A percentile compares a stretch with the other conserved stretches of the same genome.
Conservation (phyloP, 2,113 vertebrate genomes). For the Hirundichthys speculiger region DNA sequence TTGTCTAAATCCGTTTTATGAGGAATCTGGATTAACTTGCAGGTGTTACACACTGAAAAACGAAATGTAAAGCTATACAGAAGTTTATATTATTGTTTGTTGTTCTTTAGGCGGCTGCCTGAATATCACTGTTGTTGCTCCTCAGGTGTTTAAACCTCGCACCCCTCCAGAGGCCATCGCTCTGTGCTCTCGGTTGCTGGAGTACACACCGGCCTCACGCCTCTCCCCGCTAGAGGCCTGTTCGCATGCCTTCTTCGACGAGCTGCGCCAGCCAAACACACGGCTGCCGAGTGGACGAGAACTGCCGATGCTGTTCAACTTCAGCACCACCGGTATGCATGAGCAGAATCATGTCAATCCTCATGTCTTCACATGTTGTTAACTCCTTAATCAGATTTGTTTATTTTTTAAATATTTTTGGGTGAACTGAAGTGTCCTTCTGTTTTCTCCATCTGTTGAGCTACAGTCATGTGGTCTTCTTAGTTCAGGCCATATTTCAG, state of each 20-base stretch:
- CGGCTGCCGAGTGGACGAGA: conserved; percentile 93
- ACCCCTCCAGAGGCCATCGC: conserved; percentile 80
- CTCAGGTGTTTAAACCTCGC: conserved; percentile 79
- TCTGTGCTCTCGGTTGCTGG: conserved; percentile 87
- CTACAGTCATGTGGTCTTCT: too few species aligned
- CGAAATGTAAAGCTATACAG: too few species aligned
- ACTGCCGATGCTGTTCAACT: conserved; percentile 95
- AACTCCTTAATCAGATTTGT: too few species aligned
- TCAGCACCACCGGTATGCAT: conserved; percentile 87
- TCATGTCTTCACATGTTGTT: too few species aligned
- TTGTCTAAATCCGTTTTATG: too few species aligned
- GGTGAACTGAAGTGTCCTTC: too few species aligned
- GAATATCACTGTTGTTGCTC: not conserved
- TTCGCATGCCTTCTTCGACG: conserved; percentile 95
- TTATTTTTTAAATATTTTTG: too few species aligned
- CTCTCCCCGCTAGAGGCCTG: conserved; percentile 95
- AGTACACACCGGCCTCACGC: conserved; percentile 94
- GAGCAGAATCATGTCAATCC: not conserved
- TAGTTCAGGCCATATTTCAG: too few species aligned
- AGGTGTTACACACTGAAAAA: too few species aligned
- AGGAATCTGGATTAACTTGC: too few species aligned
- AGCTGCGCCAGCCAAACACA: conserved; percentile 94
- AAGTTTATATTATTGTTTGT: too few species aligned
- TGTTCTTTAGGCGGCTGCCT: not conserved
- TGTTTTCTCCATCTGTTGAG: too few species aligned